Conservation (phyloP, 53 echinoderm and acorn worm genomes). For the Holothuria leucospilota region DNA sequence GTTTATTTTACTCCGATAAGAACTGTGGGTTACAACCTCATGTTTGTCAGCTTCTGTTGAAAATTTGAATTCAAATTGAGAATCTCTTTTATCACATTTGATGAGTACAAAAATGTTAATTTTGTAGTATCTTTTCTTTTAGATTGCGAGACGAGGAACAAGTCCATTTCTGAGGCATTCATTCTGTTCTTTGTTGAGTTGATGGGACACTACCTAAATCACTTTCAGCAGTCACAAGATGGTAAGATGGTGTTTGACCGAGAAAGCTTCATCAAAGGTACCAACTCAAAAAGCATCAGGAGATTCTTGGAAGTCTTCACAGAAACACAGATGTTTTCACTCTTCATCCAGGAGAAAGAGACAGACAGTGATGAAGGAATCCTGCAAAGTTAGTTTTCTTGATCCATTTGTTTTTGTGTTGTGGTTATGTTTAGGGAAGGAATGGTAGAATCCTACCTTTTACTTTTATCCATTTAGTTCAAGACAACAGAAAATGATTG, state of each 20-base stretch:
- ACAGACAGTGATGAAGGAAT: constrained; percentile 80
- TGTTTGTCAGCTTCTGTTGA: too few species aligned
- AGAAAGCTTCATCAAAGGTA: constrained; percentile 79
- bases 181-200: constrained; percentile 93
- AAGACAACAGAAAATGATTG: not conserved
- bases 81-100: too few species aligned
- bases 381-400: constrained; percentile 70
- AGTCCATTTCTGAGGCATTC: constrained; percentile 88
- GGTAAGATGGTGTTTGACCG: constrained; percentile 87
- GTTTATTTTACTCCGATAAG: too few species aligned
- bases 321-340: constrained; percentile 98
- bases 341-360: constrained; percentile 98
- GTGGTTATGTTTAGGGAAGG: not conserved
- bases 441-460: not conserved
- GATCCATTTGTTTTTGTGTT: too few species aligned
- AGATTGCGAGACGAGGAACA: constrained; percentile 85
- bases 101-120: too few species aligned
- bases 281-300: constrained; percentile 77
- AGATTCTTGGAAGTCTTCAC: constrained; percentile 95
- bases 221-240: constrained; percentile 72
- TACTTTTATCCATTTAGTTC: not conserved
- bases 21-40: too few species aligned
- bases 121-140: not conserved
- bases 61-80: too few species aligned
- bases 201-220: constrained; percentile 91